phyloP scores from a whole-genome alignment of 2,888 invertebrate species.

The Caenorhabditis plicata region DNA sequence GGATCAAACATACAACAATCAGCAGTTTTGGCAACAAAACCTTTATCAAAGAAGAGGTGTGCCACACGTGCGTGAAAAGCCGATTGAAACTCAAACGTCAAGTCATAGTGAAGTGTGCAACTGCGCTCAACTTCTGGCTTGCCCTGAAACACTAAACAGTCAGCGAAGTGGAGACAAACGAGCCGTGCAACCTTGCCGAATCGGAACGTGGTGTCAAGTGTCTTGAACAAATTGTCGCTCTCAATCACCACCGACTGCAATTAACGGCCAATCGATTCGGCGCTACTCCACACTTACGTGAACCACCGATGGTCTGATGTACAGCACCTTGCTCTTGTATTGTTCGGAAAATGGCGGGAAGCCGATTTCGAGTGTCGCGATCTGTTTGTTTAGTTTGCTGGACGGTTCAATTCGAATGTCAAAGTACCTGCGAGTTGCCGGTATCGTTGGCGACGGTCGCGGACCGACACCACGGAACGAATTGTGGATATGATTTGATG shows the following conservation, averaged over 20 bases:
- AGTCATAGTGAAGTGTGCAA: constrained; percentile 67
- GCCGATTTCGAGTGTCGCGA: constrained; percentile 54
- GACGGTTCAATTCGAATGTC: not conserved
- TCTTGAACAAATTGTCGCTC: constrained; percentile 83
- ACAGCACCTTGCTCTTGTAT: constrained; percentile 59
- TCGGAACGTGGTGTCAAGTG: constrained; percentile 85
- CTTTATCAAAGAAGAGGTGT: constrained; percentile 89
- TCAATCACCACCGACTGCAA: constrained; percentile 78
- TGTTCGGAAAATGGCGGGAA: constrained; percentile 55
- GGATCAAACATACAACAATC: no score
- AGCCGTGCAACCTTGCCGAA: constrained; percentile 87
- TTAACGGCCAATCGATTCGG: not conserved
- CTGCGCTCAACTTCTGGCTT: constrained; percentile 14
- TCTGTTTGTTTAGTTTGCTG: constrained; percentile 21
- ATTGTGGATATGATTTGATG: constrained; percentile 54
- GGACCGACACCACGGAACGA: constrained; percentile 58
- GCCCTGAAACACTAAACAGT: constrained; percentile 17
- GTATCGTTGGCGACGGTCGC: constrained; percentile 35
- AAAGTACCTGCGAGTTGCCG: constrained; percentile 25
- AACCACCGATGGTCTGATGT: constrained; percentile 54
- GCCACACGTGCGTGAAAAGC: constrained; percentile 84
- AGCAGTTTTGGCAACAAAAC: no score
- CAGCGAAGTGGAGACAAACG: no score
- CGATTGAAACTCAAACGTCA: constrained; percentile 83
- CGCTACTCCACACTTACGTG: constrained; percentile 34